A percentile compares a stretch with the other conserved stretches of the same genome.
Evolutionary conservation across 2,797 vertebrate genomes (phyloP).

Genomic region (Chanos chanos): DNA sequence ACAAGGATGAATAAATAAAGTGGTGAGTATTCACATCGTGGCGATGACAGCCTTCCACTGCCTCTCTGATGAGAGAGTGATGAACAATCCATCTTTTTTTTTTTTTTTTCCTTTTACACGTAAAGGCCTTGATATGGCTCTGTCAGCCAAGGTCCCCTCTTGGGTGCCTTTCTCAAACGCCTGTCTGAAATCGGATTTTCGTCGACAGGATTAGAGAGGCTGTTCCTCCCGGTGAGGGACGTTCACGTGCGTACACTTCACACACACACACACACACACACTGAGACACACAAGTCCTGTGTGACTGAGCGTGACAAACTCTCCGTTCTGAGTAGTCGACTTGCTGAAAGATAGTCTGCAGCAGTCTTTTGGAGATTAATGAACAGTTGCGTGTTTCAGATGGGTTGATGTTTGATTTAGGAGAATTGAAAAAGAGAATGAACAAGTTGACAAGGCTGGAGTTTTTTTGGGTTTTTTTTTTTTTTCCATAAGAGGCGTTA

Average conservation of each 20-base stretch:
- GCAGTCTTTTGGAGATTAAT: no score
- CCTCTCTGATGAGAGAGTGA: constrained; percentile 18
- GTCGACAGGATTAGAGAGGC: not conserved
- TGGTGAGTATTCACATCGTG: not conserved
- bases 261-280: constrained; percentile 18
- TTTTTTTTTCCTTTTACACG: constrained; percentile 6
- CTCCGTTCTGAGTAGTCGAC: not conserved
- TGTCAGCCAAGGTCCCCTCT: constrained; percentile 1
- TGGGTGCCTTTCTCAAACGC: constrained; percentile 10
- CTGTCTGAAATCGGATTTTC: constrained; percentile 20
- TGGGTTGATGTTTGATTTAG: no score
- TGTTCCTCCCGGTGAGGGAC: constrained; percentile 7
- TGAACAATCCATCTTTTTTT: constrained; percentile 17
- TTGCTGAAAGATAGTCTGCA: no score
- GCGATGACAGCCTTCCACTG: constrained; percentile 15
- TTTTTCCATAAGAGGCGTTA: no score
- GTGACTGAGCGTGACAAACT: not conserved
- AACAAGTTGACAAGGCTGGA: no score
- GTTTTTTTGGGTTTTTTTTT: no score
- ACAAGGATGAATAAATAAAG: constrained; percentile 24
- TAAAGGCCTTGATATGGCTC: constrained; percentile 7
- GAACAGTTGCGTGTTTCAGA: no score
- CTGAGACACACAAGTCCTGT: not conserved
- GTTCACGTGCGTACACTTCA: constrained; percentile 8
- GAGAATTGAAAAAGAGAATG: no score